Base-by-base conservation (phyloP, 2,888 invertebrate genomes). In the Eupithecia centaureata region DNA sequence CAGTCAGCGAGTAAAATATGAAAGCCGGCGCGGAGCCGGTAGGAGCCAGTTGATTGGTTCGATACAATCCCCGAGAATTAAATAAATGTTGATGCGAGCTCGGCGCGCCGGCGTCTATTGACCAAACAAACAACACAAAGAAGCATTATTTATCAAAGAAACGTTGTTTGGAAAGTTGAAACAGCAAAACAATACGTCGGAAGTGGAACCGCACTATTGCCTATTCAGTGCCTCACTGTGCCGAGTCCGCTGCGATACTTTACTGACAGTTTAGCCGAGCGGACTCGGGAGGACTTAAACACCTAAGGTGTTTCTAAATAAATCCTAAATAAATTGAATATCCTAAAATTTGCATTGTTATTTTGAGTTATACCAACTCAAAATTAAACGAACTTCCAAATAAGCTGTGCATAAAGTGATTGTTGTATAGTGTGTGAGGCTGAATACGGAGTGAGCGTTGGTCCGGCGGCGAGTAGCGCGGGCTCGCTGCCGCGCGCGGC, bases 121-220 rank as follows among this genome's bases (percentile, higher is more conserved):
- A 72, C 72, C 73, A 69, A 74, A 75, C 72, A 74, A 84, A 81
- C 86, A 86, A 85, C 87, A 85, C 86, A 86, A 88, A 87, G 86
- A 83, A 85, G 81, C 81, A 81, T 35, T 35, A 35, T 35, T 35
- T 35, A 35, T 35, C 35, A 38, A 38, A 38, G 38, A 38, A 42
- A n/a, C 47, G 47, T 83, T 86, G 84, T 86, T 87, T 85, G 83
- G 82, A 79, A 84, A 82, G 79, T 81, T 82, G 81, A 83, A 84
- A 79, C 80, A 79, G 78, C 77, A 73, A 81, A 80, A 81, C 78
- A 82, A 84, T 84, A 84, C 86, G 80, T 77, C 70, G 72, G 75
- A 77, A 77, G 76, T 78, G 77, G 70, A 71, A 61, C 64, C 56
- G 47, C 30, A 51, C 68, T 51, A 33, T 51, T 5, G 32, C 33